Evolutionary conservation across 2,113 vertebrate genomes (phyloP).

Genomic region (Physeter macrocephalus): DNA sequence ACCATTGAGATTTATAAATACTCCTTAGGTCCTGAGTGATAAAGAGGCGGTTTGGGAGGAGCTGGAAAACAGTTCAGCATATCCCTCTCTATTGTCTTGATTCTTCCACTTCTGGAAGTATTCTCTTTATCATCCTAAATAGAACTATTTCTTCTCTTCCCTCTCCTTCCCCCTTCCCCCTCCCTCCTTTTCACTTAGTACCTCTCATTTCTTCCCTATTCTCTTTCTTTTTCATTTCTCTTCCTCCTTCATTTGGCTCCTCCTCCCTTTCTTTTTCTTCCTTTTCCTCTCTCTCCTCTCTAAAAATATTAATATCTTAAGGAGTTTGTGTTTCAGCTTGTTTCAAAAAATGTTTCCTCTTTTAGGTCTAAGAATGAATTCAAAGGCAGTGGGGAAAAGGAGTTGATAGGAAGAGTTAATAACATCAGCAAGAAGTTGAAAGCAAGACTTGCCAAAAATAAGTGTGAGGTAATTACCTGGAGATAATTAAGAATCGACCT

Average conservation of each 20-base stretch:
- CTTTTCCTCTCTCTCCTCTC: background rate
- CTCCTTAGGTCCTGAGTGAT: background rate
- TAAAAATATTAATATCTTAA: background rate
- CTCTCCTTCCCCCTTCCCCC: background rate
- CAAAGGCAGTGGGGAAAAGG: background rate
- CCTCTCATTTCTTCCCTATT: background rate
- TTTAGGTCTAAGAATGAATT: conserved; percentile 26
- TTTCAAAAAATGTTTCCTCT: background rate
- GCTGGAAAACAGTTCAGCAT: background rate
- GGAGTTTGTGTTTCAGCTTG: background rate
- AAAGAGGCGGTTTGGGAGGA: background rate
- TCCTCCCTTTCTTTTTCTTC: background rate
- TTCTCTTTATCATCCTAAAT: background rate
- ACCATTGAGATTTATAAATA: background rate
- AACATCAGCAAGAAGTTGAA: conserved; percentile 39
- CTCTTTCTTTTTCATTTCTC: background rate
- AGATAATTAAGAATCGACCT: conserved; percentile 16
- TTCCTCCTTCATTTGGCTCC: background rate
- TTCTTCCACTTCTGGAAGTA: background rate
- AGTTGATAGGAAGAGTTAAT: background rate
- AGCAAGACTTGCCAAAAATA: conserved; percentile 31
- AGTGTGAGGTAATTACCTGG: background rate
- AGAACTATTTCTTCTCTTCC: background rate
- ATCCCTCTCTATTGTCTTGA: background rate
- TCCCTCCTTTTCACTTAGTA: background rate